Evolutionary conservation across 2,113 vertebrate genomes (phyloP).

Genomic region (Columbina picui): DNA sequence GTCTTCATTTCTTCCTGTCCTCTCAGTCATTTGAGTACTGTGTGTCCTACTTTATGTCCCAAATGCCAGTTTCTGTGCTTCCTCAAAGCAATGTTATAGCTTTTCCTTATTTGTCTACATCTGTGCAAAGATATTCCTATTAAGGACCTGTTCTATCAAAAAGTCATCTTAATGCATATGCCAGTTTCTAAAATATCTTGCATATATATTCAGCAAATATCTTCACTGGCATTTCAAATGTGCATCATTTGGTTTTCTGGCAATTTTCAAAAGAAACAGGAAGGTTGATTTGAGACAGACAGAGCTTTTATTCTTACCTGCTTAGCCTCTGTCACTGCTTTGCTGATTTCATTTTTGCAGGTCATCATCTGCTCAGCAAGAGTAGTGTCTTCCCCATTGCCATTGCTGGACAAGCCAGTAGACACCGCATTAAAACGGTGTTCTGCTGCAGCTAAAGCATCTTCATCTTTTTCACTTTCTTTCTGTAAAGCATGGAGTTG

Average conservation of each 20-base stretch:
- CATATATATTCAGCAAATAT: neutral
- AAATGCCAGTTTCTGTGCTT: neutral
- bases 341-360: slow-evolving; percentile 94
- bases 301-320: slow-evolving; percentile 78
- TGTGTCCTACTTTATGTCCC: neutral
- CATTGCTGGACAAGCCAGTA: slow-evolving; percentile 88
- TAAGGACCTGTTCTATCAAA: neutral
- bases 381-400: slow-evolving; percentile 87
- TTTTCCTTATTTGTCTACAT: neutral
- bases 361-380: slow-evolving; percentile 91
- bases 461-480: slow-evolving; percentile 77
- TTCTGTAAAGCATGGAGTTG: slow-evolving; percentile 79
- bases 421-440: slow-evolving; percentile 91
- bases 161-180: neutral
- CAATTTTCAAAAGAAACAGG: neutral
- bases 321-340: slow-evolving; percentile 90
- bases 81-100: rapidly evolving
- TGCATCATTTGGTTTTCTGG: neutral
- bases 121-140: neutral
- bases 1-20: neutral
- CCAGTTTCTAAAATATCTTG: neutral
- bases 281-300: neutral
- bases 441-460: slow-evolving; percentile 82
- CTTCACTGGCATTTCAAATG: neutral
- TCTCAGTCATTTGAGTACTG: neutral